Conservation (phyloP, 2,888 invertebrate species). For the Philonicus albiceps region DNA sequence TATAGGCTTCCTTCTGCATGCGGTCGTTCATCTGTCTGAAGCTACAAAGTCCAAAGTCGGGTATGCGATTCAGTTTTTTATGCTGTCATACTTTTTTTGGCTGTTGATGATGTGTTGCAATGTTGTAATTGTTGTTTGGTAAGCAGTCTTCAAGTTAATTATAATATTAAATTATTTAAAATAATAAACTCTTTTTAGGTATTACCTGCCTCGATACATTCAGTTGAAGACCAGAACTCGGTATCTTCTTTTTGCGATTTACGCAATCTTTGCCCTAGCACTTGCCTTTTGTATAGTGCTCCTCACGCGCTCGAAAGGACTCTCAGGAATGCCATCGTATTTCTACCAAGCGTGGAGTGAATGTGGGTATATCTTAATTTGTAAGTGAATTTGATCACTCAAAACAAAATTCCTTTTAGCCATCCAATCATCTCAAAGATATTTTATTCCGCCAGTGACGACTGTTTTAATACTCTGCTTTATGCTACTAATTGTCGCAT, state of each 20-base stretch:
- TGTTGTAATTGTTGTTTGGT: constrained; percentile 60
- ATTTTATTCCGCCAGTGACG: constrained; percentile 62
- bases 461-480: constrained; percentile 56
- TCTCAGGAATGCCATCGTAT: constrained; percentile 62
- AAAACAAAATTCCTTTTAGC: constrained; percentile 51
- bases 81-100: constrained; percentile 61
- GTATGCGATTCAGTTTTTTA: constrained; percentile 60
- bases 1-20: constrained; percentile 58
- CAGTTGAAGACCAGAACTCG: constrained; percentile 52
- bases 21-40: constrained; percentile 57
- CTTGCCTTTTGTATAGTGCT: constrained; percentile 57
- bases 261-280: constrained; percentile 54
- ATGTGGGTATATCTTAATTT: constrained; percentile 52
- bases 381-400: not conserved
- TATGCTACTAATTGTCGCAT: constrained; percentile 55
- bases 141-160: constrained; percentile 45
- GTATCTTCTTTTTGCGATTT: constrained; percentile 54
- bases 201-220: constrained; percentile 56
- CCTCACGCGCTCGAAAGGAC: constrained; percentile 57
- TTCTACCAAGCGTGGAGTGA: constrained; percentile 61
- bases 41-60: constrained; percentile 55
- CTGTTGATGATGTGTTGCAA: constrained; percentile 59
- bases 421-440: constrained; percentile 60
- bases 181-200: constrained; percentile 50
- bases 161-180: not conserved